These are phyloP conservation scores for Drosophila novamexicana DNA, from an alignment of 1,140 invertebrate species.

Conservation along the genomic window DNA sequence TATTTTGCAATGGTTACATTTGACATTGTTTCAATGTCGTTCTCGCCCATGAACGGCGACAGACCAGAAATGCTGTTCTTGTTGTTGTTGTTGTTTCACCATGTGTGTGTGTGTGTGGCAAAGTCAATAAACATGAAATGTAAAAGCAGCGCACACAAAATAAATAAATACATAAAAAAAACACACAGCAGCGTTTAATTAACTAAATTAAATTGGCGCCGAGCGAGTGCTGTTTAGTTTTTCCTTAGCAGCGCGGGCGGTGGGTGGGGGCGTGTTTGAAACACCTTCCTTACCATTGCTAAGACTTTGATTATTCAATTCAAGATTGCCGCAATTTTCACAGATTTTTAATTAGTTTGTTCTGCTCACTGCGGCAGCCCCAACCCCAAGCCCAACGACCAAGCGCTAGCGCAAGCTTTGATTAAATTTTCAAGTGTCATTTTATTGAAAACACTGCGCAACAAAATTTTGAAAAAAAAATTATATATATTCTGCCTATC, in stretches of 20 bases:
- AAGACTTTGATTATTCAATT: slow-evolving; percentile 69
- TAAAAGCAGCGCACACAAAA: slow-evolving; percentile 72
- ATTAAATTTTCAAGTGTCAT: slow-evolving; percentile 43
- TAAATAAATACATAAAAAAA: slow-evolving; percentile 72
- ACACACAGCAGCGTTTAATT: slow-evolving; percentile 66
- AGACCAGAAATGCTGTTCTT: slow-evolving; percentile 94
- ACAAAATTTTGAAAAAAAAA: background rate
- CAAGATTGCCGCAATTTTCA: slow-evolving; percentile 47
- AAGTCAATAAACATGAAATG: slow-evolving; percentile 80
- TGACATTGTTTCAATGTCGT: slow-evolving; percentile 98
- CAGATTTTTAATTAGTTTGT: slow-evolving; percentile 72
- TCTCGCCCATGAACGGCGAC: slow-evolving; percentile 99
- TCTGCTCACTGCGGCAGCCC: slow-evolving; percentile 2
- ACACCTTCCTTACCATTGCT: slow-evolving; percentile 24
- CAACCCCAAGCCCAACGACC: background rate
- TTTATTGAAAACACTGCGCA: background rate
- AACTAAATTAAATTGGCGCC: slow-evolving; percentile 77
- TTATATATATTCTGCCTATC: too few species aligned
- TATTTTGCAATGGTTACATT: slow-evolving; percentile 98
- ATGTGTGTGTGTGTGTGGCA: slow-evolving; percentile 34
- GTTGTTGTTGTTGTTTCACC: slow-evolving; percentile 33
- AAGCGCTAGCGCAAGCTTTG: background rate
- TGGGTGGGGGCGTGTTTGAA: background rate
- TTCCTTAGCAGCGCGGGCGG: too few species aligned
- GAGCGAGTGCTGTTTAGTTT: slow-evolving; percentile 7